These are phyloP conservation scores for Syngnathus typhle DNA, from an alignment of 2,113 vertebrate genomes.

Conservation along the genomic window DNA sequence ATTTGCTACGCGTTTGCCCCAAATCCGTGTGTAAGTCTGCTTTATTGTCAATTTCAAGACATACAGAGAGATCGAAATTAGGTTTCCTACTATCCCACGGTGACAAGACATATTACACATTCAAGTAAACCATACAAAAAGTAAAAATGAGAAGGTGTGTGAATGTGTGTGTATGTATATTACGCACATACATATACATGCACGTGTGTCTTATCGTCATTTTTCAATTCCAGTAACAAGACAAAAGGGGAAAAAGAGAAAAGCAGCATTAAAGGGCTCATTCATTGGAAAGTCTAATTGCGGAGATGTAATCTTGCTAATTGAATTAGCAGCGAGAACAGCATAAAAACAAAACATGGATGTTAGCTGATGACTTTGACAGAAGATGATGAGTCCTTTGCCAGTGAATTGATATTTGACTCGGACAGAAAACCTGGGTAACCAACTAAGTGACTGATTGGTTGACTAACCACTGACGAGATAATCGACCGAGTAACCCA, in stretches of 20 bases:
- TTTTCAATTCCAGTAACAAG: constrained; percentile 58
- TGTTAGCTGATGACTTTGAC: constrained; percentile 16
- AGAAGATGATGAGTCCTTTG: constrained; percentile 4
- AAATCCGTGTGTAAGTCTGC: no score
- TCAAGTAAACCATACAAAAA: no score
- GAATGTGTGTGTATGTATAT: neutral
- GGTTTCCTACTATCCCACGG: no score
- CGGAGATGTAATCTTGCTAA: constrained; percentile 72
- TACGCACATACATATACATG: neutral
- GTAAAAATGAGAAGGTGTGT: no score
- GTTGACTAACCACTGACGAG: neutral
- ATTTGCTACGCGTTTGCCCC: no score
- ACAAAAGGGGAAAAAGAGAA: constrained; percentile 30
- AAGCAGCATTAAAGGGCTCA: constrained; percentile 25
- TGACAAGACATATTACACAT: no score
- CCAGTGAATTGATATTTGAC: no score
- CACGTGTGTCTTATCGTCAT: constrained; percentile 57
- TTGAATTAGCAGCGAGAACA: constrained; percentile 63
- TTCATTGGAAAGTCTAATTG: constrained; percentile 70
- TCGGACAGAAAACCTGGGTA: no score
- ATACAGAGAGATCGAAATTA: no score
- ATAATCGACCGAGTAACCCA: neutral
- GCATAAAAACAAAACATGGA: constrained; percentile 6
- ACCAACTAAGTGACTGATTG: neutral
- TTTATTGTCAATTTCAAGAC: no score